phyloP scores from a whole-genome alignment of 2,113 vertebrate species.

The Tragelaphus scriptus region DNA sequence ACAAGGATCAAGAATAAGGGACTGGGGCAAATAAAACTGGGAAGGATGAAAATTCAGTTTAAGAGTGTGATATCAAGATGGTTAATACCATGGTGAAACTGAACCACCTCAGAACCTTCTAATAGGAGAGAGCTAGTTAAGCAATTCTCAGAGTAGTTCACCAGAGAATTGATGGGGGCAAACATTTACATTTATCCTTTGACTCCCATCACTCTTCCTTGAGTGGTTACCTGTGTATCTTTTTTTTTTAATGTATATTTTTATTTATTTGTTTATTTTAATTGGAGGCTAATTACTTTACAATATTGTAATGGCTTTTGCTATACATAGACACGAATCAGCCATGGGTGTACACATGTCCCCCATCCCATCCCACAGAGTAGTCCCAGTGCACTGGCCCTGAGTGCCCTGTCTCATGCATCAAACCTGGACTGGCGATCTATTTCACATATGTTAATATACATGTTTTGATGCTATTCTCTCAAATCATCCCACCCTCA shows the following conservation, averaged over 20 bases:
- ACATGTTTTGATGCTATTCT: background rate
- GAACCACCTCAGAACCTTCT: background rate
- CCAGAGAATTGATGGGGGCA: background rate
- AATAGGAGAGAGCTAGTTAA: background rate
- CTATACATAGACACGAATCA: background rate
- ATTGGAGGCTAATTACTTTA: background rate
- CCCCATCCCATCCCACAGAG: background rate
- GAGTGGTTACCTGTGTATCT: background rate
- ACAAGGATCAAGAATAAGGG: background rate
- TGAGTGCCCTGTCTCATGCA: background rate
- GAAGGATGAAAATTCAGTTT: background rate
- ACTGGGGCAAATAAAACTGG: background rate
- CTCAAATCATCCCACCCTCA: background rate
- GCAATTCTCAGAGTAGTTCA: background rate
- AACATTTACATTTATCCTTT: background rate
- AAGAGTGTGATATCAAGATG: background rate
- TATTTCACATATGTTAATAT: background rate
- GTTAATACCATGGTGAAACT: background rate
- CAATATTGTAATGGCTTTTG: background rate
- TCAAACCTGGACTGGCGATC: background rate
- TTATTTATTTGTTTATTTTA: background rate
- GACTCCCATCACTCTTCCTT: background rate
- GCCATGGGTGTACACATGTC: background rate
- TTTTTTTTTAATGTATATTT: background rate
- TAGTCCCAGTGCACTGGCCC: background rate